phyloP scores from a whole-genome alignment of 1,140 invertebrate genomes.

The Zaprionus davidi region DNA sequence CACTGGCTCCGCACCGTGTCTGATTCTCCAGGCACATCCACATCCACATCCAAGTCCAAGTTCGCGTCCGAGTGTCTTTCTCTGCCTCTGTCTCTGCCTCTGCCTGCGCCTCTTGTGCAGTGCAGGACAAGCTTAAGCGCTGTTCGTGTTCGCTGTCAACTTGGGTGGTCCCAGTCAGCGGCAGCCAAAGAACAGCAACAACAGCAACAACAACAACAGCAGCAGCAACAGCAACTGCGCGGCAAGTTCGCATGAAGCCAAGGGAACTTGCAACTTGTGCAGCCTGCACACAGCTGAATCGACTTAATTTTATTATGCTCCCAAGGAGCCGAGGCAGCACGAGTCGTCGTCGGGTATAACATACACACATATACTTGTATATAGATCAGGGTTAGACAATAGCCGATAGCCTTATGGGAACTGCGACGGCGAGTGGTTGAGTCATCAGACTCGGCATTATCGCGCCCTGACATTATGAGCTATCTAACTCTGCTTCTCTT shows the following conservation, averaged over 20 bases:
- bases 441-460: slow-evolving; percentile 52
- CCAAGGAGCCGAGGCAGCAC: slow-evolving; percentile 9
- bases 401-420: slow-evolving; percentile 50
- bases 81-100: neutral
- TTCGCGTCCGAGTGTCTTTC: neutral
- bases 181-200: slow-evolving; percentile 25
- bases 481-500: neutral
- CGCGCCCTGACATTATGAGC: slow-evolving; percentile 52
- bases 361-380: slow-evolving; percentile 7
- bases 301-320: slow-evolving; percentile 64
- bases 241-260: slow-evolving; percentile 13
- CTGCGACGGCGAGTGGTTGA: slow-evolving; percentile 33
- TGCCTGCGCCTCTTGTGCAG: neutral
- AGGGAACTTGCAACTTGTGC: slow-evolving; percentile 35
- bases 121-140: slow-evolving; percentile 78
- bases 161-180: slow-evolving; percentile 77
- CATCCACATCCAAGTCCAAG: neutral
- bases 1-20: slow-evolving; percentile 44
- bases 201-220: slow-evolving; percentile 19
- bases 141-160: slow-evolving; percentile 84
- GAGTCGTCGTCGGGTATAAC: neutral
- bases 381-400: slow-evolving; percentile 74
- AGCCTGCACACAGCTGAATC: slow-evolving; percentile 26
- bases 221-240: slow-evolving; percentile 14
- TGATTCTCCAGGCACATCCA: neutral